phyloP scores from a whole-genome alignment of 2,797 vertebrate species.

The Hoplostethus atlanticus region DNA sequence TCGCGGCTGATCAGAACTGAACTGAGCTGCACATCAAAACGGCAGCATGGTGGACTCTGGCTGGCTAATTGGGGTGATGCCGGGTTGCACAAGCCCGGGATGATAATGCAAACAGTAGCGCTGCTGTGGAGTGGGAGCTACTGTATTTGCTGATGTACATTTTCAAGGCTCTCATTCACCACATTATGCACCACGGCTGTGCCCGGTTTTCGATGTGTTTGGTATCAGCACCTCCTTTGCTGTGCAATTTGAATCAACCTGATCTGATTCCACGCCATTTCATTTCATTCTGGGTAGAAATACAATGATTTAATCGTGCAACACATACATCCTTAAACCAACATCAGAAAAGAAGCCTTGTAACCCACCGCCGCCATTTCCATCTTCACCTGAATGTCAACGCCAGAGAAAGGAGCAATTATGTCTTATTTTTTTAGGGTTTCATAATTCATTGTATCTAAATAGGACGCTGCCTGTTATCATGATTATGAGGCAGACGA shows the following conservation, averaged over 20 bases:
- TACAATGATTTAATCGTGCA: neutral
- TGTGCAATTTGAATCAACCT: neutral
- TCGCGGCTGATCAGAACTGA: slow-evolving; percentile 50
- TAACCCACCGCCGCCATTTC: slow-evolving; percentile 29
- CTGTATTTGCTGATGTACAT: slow-evolving; percentile 27
- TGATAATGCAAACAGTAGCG: slow-evolving; percentile 16
- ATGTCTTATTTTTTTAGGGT: slow-evolving; percentile 72
- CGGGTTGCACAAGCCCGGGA: slow-evolving; percentile 28
- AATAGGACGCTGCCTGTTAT: slow-evolving; percentile 83
- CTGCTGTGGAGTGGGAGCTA: slow-evolving; percentile 11
- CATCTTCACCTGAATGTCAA: slow-evolving; percentile 66
- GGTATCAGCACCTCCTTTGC: neutral
- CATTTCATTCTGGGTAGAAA: neutral
- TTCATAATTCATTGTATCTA: slow-evolving; percentile 84
- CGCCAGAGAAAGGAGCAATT: slow-evolving; percentile 60
- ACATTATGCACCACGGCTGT: slow-evolving; percentile 17
- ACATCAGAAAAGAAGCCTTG: neutral
- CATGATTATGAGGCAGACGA: slow-evolving; percentile 72
- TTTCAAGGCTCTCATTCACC: slow-evolving; percentile 14
- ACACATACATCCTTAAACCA: neutral
- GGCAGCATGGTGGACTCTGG: slow-evolving; percentile 38
- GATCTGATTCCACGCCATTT: neutral
- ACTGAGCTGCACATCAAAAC: slow-evolving; percentile 42
- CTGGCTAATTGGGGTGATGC: slow-evolving; percentile 55
- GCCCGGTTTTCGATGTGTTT: neutral